A percentile compares a stretch with the other conserved stretches of the same genome.
Conservation (phyloP, 2,888 invertebrate genomes). For the Sympetrum striolatum region DNA sequence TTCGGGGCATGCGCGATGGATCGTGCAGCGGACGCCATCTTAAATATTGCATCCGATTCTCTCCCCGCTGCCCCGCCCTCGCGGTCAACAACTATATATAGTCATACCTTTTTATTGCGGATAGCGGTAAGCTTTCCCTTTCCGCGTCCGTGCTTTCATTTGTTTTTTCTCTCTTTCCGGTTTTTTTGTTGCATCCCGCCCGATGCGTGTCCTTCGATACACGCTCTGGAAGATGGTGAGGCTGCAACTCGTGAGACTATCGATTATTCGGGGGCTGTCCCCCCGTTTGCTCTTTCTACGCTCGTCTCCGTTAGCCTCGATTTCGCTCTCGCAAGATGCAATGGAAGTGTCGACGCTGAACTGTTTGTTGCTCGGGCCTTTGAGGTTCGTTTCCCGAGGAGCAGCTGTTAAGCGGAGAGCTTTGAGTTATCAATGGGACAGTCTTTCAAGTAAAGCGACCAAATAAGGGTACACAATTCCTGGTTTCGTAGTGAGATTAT, state of each 20-base stretch:
- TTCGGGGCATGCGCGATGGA: not conserved
- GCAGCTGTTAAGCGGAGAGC: too few relatives aligned
- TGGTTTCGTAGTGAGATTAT: too few relatives aligned
- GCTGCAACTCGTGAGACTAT: not conserved
- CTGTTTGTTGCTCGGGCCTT: too few relatives aligned
- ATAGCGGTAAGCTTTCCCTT: not conserved
- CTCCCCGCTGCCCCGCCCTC: not conserved
- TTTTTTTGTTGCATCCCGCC: not conserved
- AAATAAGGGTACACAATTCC: too few relatives aligned
- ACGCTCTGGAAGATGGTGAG: not conserved
- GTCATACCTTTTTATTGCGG: not conserved
- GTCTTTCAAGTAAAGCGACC: too few relatives aligned
- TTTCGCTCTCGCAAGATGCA: too few relatives aligned
- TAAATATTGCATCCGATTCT: not conserved
- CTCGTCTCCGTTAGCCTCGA: too few relatives aligned
- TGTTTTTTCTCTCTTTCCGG: not conserved
- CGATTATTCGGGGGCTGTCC: not conserved
- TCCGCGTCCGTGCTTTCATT: not conserved
- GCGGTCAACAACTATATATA: not conserved
- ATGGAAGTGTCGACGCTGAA: too few relatives aligned
- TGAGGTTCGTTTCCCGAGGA: too few relatives aligned
- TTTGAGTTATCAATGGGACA: too few relatives aligned
- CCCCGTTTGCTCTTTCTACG: too few relatives aligned
- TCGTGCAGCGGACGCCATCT: not conserved
- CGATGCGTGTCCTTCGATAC: not conserved